phyloP scores from a whole-genome alignment of 1,140 invertebrate genomes.

The Adoxophyes honmai region DNA sequence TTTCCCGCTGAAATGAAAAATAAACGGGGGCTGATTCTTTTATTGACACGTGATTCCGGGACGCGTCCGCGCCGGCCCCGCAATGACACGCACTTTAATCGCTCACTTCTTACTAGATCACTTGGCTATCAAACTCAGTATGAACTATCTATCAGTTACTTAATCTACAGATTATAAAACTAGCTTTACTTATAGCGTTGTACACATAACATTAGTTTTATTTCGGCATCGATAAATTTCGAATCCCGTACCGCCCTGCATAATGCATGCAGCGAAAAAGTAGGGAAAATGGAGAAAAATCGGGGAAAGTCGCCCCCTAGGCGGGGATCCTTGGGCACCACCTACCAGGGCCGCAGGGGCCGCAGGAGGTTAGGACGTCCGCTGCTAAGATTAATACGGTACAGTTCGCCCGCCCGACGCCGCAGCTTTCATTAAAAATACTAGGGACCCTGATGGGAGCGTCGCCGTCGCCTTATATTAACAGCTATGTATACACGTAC shows the following conservation, averaged over 20 bases:
- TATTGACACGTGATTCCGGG: slow-evolving; percentile 50
- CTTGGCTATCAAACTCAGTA: too few species aligned
- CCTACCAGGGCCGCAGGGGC: slow-evolving; percentile 63
- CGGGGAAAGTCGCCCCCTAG: slow-evolving; percentile 51
- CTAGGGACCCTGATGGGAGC: slow-evolving; percentile 53
- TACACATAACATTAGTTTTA: slow-evolving; percentile 38
- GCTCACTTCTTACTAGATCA: neutral
- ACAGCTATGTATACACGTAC: neutral
- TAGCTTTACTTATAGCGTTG: neutral
- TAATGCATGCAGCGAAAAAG: slow-evolving; percentile 65
- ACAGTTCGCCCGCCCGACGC: slow-evolving; percentile 60
- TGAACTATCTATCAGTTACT: too few species aligned
- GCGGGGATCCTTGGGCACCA: slow-evolving; percentile 55
- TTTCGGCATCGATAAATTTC: slow-evolving; percentile 61
- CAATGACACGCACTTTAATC: neutral
- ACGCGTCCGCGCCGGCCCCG: neutral
- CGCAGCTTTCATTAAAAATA: slow-evolving; percentile 71
- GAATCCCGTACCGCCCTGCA: slow-evolving; percentile 44
- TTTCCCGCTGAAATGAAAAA: slow-evolving; percentile 66
- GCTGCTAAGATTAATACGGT: slow-evolving; percentile 70
- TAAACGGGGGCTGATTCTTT: slow-evolving; percentile 49
- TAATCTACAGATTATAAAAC: neutral
- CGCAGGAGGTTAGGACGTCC: slow-evolving; percentile 58
- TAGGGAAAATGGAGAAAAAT: slow-evolving; percentile 62
- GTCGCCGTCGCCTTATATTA: slow-evolving; percentile 34